Base-by-base conservation (phyloP, 1,140 invertebrate species). In the Drosophila leontia region DNA sequence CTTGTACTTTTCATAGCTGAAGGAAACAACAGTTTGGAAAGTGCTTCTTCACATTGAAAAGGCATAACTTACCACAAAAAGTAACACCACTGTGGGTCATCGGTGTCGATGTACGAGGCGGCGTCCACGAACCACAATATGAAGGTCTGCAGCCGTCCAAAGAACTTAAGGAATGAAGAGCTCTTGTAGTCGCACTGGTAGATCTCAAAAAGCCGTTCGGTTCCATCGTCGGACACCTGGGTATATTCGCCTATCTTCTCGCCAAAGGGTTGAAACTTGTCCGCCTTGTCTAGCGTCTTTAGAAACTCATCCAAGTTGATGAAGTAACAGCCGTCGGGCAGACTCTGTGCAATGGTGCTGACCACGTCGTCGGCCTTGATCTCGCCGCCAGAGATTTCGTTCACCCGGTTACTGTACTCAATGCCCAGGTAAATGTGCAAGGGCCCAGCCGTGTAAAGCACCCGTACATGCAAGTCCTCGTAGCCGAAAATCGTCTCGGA, bases 41-140 rank as follows among this genome's bases (percentile, higher is more conserved):
- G n/a, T 8, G 35, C 0, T 19, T 7, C 7, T 55, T 37, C 2
- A 23, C 37, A 15, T 12, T 35, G 1, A 9, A 23, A 5, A 6
- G 45, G 19, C 4, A 76, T 94, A n/a, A 23, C 95, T 95, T 95
- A 99, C 97, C 98, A 93, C 51, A 98, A 95, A 93, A 98, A 99
- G 92, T 97, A 98, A 42, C 95, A 95, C 98, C 99, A 99, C 75
- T 96, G 95, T 32, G 97, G 95, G 94, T 99, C 99, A 93, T 98
- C 97, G 4, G 96, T 94, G 94, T 99, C 98, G 81, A 99, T 97
- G 91, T 97, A 99, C 50, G 95, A 97, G 12, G 97, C 97, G 7
- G 97, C 98, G 94, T 99, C 98, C 82, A 99, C 97, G 91, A 96
- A 99, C 96, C 97, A 99, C 59, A 99, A 92, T 12, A 99, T 94